phyloP scores from a whole-genome alignment of 2,888 invertebrate genomes.

The Leucophenga maculata region DNA sequence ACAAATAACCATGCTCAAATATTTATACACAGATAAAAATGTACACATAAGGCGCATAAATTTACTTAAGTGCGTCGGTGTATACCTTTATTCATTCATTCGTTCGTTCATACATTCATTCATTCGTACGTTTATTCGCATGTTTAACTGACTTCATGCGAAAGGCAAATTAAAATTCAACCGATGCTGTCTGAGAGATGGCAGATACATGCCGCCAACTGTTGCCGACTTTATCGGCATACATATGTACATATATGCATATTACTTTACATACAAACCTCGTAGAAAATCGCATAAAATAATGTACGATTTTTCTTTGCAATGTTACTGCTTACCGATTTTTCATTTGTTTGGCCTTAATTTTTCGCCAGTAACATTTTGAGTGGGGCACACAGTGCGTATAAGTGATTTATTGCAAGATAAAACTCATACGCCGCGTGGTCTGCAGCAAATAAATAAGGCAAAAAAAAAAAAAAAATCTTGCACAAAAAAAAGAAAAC shows the following conservation, averaged over 20 bases:
- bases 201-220: background rate
- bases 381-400: constrained; percentile 13
- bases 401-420: constrained; percentile 45
- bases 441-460: background rate
- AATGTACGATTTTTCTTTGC: background rate
- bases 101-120: background rate
- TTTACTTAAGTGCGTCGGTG: constrained; percentile 41
- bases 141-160: too few relatives aligned
- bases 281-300: constrained; percentile 5
- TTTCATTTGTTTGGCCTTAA: constrained; percentile 5
- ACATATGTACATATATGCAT: background rate
- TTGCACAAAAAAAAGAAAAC: background rate
- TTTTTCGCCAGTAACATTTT: background rate
- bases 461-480: background rate
- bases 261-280: constrained; percentile 39
- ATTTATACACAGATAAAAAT: constrained; percentile 46
- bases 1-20: constrained; percentile 43
- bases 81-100: background rate
- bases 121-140: too few relatives aligned
- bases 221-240: background rate
- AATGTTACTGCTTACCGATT: constrained; percentile 9
- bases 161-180: constrained; percentile 34
- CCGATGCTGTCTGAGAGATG: background rate
- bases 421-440: constrained; percentile 19
- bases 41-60: constrained; percentile 40